Percentiles rank a stretch among this genome's conserved stretches.
Evolutionary conservation across 1,140 invertebrate species (phyloP).

Genomic region (Patella vulgata): DNA sequence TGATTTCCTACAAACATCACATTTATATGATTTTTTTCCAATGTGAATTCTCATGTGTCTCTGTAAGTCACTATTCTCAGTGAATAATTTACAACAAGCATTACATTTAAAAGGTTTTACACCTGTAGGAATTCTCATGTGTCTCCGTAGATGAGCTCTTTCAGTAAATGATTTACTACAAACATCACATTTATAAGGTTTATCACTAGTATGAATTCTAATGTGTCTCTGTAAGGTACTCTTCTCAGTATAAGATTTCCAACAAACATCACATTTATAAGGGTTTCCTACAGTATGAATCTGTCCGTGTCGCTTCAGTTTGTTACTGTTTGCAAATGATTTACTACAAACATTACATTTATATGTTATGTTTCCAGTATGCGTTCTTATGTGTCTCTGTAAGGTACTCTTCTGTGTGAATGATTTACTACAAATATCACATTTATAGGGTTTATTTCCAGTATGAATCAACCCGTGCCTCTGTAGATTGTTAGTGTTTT

Average conservation of each 20-base stretch:
- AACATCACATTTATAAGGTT: background rate
- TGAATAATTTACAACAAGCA: no score
- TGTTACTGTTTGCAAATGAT: background rate
- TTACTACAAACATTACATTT: conserved; percentile 3
- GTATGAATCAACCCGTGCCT: conserved; percentile 71
- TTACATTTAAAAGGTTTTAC: no score
- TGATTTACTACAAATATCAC: conserved; percentile 64
- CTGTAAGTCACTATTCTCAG: no score
- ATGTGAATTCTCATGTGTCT: no score
- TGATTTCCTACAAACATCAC: no score
- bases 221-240: background rate
- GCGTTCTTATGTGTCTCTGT: conserved; percentile 20
- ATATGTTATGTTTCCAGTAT: conserved; percentile 36
- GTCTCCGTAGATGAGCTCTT: background rate
- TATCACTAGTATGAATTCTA: conserved; percentile 1
- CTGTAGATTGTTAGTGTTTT: no score
- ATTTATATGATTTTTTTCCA: no score
- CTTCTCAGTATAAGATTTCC: background rate
- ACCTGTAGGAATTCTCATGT: background rate
- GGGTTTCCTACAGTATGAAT: conserved; percentile 4
- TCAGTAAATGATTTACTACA: background rate
- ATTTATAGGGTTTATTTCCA: conserved; percentile 73
- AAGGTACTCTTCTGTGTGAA: conserved; percentile 17
- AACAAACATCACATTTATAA: conserved; percentile 3
- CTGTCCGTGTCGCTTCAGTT: background rate